Conservation (phyloP, 2,113 vertebrate species). For the Thinocorus orbignyianus region DNA sequence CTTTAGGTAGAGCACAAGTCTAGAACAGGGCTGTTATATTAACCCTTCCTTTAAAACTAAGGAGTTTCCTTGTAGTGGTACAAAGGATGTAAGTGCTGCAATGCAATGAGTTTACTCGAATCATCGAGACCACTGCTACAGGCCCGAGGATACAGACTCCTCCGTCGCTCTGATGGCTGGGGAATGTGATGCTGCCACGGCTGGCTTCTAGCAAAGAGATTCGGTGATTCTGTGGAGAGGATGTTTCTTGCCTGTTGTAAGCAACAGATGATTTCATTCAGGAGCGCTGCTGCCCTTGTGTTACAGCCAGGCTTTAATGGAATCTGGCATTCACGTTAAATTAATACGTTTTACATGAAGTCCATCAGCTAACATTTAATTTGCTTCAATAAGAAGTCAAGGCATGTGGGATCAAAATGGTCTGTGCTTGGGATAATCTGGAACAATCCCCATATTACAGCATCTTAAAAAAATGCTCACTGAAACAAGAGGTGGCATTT, state of each 20-base stretch:
- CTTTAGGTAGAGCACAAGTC: not conserved
- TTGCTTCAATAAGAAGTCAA: slow-evolving; percentile 37
- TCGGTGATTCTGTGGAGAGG: too few species aligned
- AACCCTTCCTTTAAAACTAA: not conserved
- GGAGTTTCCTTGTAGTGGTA: not conserved
- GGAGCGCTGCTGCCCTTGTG: not conserved
- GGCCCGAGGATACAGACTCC: not conserved
- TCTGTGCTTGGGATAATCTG: not conserved
- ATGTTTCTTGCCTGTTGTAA: not conserved
- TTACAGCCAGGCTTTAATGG: slow-evolving; percentile 72
- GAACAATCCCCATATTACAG: not conserved
- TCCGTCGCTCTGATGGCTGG: rapidly evolving
- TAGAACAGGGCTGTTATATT: not conserved
- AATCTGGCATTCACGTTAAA: slow-evolving; percentile 66
- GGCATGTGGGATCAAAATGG: not conserved
- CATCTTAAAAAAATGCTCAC: not conserved
- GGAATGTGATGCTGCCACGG: not conserved
- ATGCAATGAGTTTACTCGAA: not conserved
- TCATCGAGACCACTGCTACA: not conserved
- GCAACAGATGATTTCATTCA: not conserved
- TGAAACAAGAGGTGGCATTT: not conserved
- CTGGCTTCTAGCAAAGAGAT: not conserved
- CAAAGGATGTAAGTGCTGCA: not conserved
- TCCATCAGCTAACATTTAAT: slow-evolving; percentile 75
- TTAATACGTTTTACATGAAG: slow-evolving; percentile 66